Conservation (phyloP, 2,797 vertebrate species). For the Hephaestus fuliginosus region DNA sequence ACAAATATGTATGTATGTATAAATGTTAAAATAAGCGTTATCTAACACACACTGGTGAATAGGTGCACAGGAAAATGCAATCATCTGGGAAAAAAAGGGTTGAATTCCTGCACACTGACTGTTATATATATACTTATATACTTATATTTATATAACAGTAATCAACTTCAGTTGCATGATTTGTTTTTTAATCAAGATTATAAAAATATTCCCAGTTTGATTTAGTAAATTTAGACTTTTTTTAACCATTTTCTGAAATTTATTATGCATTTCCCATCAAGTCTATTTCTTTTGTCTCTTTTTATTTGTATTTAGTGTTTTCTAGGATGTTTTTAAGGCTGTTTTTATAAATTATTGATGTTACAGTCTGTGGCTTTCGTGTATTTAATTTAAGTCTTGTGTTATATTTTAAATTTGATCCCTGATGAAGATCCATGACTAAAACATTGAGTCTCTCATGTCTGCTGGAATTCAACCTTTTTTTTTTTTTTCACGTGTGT, state of each 20-base stretch:
- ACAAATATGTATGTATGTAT: neutral
- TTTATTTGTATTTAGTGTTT: neutral
- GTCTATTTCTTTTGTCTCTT: neutral
- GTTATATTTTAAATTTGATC: neutral
- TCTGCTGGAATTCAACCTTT: conserved; percentile 1
- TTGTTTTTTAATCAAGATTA: neutral
- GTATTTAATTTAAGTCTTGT: neutral
- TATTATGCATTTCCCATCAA: neutral
- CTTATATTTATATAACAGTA: neutral
- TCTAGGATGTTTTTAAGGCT: neutral
- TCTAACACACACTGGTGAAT: neutral
- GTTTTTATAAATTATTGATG: neutral
- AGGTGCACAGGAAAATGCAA: neutral
- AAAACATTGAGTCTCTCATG: neutral
- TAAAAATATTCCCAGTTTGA: neutral
- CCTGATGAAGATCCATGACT: neutral
- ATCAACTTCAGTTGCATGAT: neutral
- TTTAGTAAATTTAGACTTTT: neutral
- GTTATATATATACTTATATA: neutral
- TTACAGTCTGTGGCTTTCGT: neutral
- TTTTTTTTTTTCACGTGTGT: neutral
- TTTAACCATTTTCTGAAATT: neutral
- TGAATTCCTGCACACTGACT: neutral
- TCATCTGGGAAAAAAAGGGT: neutral
- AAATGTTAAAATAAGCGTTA: neutral